Evolutionary conservation across 2,113 vertebrate species (phyloP), one percentile per base, ranked within the genome.

Genomic region (Monopterus albus): DNA sequence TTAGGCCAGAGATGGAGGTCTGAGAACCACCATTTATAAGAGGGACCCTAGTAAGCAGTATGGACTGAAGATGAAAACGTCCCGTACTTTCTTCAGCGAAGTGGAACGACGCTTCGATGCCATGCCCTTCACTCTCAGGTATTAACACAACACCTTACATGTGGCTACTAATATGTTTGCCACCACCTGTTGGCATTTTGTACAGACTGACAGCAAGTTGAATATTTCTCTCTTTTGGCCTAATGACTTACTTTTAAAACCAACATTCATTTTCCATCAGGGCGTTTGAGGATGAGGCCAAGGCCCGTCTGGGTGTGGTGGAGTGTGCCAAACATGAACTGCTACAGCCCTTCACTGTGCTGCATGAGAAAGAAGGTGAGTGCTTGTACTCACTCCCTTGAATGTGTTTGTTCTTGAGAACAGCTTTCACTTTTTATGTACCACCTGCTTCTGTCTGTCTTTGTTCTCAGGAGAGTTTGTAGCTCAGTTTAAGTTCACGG

Each of bases 71-170:
- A 98, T 98, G 96, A 99, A 98, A 93, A 97, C 97, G 17, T 99
- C 97, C n/a, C 96, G 97, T 86, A 94, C 94, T 75, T 98, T 99
- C 91, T 97, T 98, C 93, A 98, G 96, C 6, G 97, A 98, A 86
- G 96, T 99, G 67, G 96, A 98, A 86, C 92, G 96, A 67, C 96
- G 97, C 79, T 99, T 98, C 55, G 96, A 96, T 79, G 94, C 96
- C 60, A 98, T 98, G 97, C 97, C 97, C 0, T 99, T 98, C 81
- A 99, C 97, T 87, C 94, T 99, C 33, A 92, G 97, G 97, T 98
- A 81, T 21, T 50, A 47, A 56, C 38, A 26, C 2, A 6, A 11
- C n/a, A 25, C 39, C 13, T 26, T 2, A 21, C 15, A 20, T 56
- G 10, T 25, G 15, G 8, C 9, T 35, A 3, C 3, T 33, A 8